Percentiles rank a stretch among this genome's conserved stretches.
Evolutionary conservation across 1,140 invertebrate genomes (phyloP).

Genomic region (Rhagoletis zephyria): DNA sequence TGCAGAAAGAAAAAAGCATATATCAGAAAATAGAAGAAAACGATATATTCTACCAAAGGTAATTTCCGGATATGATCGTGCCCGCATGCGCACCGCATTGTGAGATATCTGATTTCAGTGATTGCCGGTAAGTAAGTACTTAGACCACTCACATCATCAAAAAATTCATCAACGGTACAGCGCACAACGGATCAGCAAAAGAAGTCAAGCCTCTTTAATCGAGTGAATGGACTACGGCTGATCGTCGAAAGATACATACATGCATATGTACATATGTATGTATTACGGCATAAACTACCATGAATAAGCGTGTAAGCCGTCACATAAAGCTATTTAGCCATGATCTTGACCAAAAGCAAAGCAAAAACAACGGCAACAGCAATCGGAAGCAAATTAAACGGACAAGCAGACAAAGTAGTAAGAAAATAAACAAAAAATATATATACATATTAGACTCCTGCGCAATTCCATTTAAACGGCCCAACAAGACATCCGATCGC

Average conservation of each 20-base stretch:
- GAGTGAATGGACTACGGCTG: conserved; percentile 21
- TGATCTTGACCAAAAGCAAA: conserved; percentile 54
- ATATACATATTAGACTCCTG: too few species aligned
- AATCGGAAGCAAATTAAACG: conserved; percentile 13
- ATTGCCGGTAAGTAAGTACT: background rate
- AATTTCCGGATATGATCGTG: conserved; percentile 1
- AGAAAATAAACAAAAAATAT: background rate
- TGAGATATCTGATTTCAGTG: background rate
- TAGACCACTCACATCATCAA: background rate
- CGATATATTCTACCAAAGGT: background rate
- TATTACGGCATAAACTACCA: background rate
- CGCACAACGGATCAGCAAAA: conserved; percentile 32
- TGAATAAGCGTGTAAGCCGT: conserved; percentile 28
- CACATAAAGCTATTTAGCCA: conserved; percentile 47
- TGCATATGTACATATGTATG: background rate
- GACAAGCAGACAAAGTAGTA: background rate
- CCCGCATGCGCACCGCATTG: background rate
- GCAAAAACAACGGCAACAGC: conserved; percentile 8
- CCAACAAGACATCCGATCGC: too few species aligned
- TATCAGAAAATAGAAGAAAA: background rate
- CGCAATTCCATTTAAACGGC: too few species aligned
- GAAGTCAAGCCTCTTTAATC: conserved; percentile 36
- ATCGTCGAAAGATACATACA: background rate
- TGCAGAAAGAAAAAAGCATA: background rate
- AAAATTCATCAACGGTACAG: conserved; percentile 38